These are phyloP conservation scores for Datnioides undecimradiatus DNA, from an alignment of 2,113 vertebrate genomes.

Conservation along the genomic window DNA sequence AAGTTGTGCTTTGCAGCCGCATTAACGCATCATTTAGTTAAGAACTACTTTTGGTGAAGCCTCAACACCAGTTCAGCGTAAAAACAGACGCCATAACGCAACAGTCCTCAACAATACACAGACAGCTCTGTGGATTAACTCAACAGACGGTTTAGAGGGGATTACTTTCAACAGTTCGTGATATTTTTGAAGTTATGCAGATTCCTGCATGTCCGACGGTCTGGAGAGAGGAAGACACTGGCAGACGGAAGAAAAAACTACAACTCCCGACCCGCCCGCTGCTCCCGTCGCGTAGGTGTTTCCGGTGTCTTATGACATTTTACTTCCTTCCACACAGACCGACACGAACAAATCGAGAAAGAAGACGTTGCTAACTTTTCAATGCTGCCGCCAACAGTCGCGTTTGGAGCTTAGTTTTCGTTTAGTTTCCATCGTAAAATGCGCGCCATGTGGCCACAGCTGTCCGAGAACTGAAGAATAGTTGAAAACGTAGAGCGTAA, in stretches of 20 bases:
- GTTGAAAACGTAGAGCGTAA: slow-evolving; percentile 44
- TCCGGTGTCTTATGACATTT: slow-evolving; percentile 82
- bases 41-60: no score
- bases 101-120: no score
- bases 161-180: no score
- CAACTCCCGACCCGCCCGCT: slow-evolving; percentile 60
- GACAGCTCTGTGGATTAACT: no score
- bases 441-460: slow-evolving; percentile 47
- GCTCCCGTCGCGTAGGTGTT: slow-evolving; percentile 71
- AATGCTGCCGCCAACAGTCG: slow-evolving; percentile 14
- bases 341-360: slow-evolving; percentile 76
- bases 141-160: no score
- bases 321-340: slow-evolving; percentile 81
- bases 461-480: slow-evolving; percentile 41
- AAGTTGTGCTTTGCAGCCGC: no score
- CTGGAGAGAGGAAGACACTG: not conserved
- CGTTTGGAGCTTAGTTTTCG: not conserved
- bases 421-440: slow-evolving; percentile 6
- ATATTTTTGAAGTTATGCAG: no score
- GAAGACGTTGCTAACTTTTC: slow-evolving; percentile 74
- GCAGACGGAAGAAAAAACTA: slow-evolving; percentile 21
- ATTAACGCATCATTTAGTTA: no score
- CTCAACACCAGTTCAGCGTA: no score
- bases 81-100: no score
- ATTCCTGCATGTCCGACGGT: no score